Evolutionary conservation across 2,888 invertebrate species (phyloP).

Genomic region (Apodemia mormo): DNA sequence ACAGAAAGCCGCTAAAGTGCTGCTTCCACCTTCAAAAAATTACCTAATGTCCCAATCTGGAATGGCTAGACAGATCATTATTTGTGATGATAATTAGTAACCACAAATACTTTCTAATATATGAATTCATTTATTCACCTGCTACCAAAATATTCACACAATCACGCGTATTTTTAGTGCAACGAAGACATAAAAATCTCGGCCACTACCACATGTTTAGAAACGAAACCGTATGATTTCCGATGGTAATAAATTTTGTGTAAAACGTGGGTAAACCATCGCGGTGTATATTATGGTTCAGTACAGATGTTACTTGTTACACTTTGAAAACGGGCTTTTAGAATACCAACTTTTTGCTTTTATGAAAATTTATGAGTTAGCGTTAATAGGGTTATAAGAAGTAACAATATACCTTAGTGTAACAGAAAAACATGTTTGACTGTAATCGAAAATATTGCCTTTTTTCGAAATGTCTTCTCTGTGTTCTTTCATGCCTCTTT

Average conservation of each 20-base stretch:
- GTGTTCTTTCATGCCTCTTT: too few species aligned
- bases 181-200: constrained; percentile 31
- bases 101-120: neutral
- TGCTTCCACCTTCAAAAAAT: too few species aligned
- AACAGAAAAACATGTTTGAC: too few species aligned
- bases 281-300: constrained; percentile 44
- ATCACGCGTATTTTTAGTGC: constrained; percentile 25
- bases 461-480: too few species aligned
- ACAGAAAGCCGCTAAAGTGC: too few species aligned
- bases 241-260: constrained; percentile 61
- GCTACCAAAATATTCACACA: constrained; percentile 25
- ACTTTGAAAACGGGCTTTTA: constrained; percentile 42
- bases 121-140: neutral
- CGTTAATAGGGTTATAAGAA: neutral
- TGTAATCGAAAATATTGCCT: too few species aligned
- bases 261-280: constrained; percentile 53
- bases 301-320: constrained; percentile 61
- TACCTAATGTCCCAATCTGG: too few species aligned
- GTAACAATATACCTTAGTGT: neutral
- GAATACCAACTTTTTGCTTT: constrained; percentile 39
- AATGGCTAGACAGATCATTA: too few species aligned
- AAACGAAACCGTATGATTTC: constrained; percentile 60
- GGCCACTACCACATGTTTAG: constrained; percentile 46
- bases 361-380: constrained; percentile 1
- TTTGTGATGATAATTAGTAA: too few species aligned